These are phyloP conservation scores for Rhinoptilus africanus DNA, from an alignment of 2,113 vertebrate genomes.

Conservation along the genomic window DNA sequence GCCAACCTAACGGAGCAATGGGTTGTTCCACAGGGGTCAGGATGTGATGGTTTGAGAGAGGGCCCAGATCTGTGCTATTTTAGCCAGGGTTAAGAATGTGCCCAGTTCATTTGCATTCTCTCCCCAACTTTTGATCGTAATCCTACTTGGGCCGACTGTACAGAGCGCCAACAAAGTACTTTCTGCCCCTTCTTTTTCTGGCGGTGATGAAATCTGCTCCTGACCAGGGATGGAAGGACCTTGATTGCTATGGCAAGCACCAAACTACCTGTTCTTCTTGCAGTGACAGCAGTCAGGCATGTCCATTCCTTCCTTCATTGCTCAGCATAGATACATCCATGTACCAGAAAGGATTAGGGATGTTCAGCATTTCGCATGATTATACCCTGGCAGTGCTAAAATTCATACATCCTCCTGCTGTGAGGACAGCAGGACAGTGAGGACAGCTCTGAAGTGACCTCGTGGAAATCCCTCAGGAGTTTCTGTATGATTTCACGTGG, in stretches of 20 bases:
- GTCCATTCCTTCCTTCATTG: not conserved
- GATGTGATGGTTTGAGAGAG: not conserved
- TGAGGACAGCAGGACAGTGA: not conserved
- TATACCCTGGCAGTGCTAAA: not conserved
- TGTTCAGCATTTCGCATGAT: not conserved
- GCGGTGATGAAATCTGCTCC: not conserved
- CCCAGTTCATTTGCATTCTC: not conserved
- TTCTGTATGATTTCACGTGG: not conserved
- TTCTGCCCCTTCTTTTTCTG: not conserved
- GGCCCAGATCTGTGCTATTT: not conserved
- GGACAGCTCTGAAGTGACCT: not conserved
- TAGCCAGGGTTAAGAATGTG: not conserved
- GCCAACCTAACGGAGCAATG: not conserved
- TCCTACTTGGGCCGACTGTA: not conserved
- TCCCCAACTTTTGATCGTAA: not conserved
- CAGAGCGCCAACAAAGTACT: not conserved
- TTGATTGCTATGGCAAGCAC: not conserved
- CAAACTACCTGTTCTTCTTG: not conserved
- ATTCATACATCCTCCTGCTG: not conserved
- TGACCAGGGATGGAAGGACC: not conserved
- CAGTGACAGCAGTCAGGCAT: not conserved
- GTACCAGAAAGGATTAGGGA: not conserved
- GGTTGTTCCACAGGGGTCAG: rapidly evolving
- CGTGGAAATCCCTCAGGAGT: not conserved
- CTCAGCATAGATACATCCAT: not conserved